These are phyloP conservation scores for Falco columbarius DNA, from an alignment of 2,797 vertebrate genomes.

Conservation along the genomic window DNA sequence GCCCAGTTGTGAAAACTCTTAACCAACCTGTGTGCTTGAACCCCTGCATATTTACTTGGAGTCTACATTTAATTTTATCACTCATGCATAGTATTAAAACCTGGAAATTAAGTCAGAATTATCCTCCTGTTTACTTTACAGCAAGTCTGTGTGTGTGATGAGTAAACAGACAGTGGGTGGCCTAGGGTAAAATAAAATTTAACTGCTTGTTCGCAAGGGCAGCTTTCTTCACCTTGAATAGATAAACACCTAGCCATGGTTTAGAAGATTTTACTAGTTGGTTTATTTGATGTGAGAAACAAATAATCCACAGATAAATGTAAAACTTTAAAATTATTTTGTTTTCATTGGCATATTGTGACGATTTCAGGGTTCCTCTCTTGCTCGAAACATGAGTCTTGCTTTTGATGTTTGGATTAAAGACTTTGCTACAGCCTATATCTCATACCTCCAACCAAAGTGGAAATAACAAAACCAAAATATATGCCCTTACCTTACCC, in stretches of 20 bases:
- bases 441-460: not conserved
- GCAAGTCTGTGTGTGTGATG: constrained; percentile 32
- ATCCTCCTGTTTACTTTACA: constrained; percentile 42
- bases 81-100: not conserved
- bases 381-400: not conserved
- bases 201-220: not conserved
- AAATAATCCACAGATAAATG: not conserved
- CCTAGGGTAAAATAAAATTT: constrained; percentile 54
- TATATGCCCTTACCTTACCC: not conserved
- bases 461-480: not conserved
- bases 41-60: not conserved
- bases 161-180: constrained; percentile 65
- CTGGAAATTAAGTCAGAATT: constrained; percentile 44
- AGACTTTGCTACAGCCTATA: not conserved
- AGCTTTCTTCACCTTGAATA: constrained; percentile 27
- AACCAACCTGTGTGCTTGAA: not conserved
- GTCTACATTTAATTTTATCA: constrained; percentile 41
- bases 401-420: not conserved
- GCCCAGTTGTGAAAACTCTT: not conserved
- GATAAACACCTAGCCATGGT: constrained; percentile 15
- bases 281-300: not conserved
- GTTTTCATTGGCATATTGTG: not conserved
- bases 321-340: not conserved
- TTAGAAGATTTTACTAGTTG: not conserved
- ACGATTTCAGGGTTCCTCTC: not conserved